Conservation (phyloP, 2,113 vertebrate species). For the Hypanus sabinus region DNA sequence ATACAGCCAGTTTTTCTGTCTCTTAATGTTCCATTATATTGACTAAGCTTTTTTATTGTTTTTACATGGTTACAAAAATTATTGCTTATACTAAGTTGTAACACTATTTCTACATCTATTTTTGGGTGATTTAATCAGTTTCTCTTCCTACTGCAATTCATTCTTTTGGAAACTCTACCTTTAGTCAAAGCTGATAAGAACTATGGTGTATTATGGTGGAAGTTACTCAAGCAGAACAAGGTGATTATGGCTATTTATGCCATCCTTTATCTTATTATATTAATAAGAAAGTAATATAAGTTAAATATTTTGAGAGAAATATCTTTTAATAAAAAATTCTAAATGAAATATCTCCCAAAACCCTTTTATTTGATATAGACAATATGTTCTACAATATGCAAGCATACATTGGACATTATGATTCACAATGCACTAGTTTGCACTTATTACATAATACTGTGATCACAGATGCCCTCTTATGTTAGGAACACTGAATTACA, state of each 20-base stretch:
- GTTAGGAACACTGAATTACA: not conserved
- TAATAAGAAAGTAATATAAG: not conserved
- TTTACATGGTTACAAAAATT: not conserved
- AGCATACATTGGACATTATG: not conserved
- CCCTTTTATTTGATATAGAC: not conserved
- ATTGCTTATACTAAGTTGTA: not conserved
- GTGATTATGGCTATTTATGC: not conserved
- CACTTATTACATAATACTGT: not conserved
- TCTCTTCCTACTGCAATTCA: not conserved
- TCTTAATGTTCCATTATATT: not conserved
- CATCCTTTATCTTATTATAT: not conserved
- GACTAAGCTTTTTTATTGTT: not conserved
- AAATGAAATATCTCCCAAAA: not conserved
- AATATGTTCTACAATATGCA: not conserved
- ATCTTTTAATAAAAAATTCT: not conserved
- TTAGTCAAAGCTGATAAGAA: not conserved
- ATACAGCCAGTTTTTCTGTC: not conserved
- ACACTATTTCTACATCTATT: not conserved
- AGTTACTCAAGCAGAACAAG: not conserved
- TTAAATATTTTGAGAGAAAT: not conserved
- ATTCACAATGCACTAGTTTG: not conserved
- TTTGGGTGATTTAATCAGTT: not conserved
- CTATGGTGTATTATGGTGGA: not conserved
- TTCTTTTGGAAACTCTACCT: not conserved
- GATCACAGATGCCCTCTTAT: slow-evolving; percentile 21